phyloP scores from a whole-genome alignment of 2,888 invertebrate species.

The Drosophila atroscutellata region DNA sequence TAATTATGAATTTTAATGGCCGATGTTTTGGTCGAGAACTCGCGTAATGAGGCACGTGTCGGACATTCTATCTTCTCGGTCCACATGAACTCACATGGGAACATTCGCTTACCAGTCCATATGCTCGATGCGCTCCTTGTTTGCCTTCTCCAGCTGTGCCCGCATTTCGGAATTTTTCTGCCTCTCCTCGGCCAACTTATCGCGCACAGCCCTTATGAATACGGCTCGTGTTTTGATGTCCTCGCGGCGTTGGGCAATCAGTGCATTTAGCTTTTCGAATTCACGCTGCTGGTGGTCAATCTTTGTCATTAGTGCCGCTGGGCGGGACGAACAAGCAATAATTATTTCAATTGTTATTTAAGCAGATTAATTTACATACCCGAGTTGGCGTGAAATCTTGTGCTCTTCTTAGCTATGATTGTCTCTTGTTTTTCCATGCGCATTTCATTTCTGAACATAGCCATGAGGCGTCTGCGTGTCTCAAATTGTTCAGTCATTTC shows the following conservation, averaged over 20 bases:
- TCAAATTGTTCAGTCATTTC: slow-evolving; percentile 37
- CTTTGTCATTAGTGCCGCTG: slow-evolving; percentile 8
- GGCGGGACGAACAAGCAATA: not conserved
- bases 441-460: slow-evolving; percentile 35
- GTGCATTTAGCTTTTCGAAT: slow-evolving; percentile 7
- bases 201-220: slow-evolving; percentile 17
- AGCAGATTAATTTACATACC: slow-evolving; percentile 29
- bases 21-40: not conserved
- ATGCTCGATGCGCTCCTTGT: slow-evolving; percentile 28
- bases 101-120: slow-evolving; percentile 42
- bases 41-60: not conserved
- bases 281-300: slow-evolving; percentile 30
- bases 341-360: not conserved
- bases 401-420: slow-evolving; percentile 33
- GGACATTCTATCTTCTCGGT: not conserved
- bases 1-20: not conserved
- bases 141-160: slow-evolving; percentile 11
- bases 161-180: slow-evolving; percentile 15
- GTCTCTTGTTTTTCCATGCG: slow-evolving; percentile 19
- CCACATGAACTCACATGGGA: not conserved
- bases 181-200: slow-evolving; percentile 29
- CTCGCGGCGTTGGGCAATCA: not conserved
- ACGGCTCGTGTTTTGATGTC: slow-evolving; percentile 29
- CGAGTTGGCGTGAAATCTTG: slow-evolving; percentile 25
- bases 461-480: slow-evolving; percentile 35